Evolutionary conservation across 2,888 invertebrate species (phyloP), one percentile per base, ranked within the genome.

Genomic region (Drosophila paracracens): DNA sequence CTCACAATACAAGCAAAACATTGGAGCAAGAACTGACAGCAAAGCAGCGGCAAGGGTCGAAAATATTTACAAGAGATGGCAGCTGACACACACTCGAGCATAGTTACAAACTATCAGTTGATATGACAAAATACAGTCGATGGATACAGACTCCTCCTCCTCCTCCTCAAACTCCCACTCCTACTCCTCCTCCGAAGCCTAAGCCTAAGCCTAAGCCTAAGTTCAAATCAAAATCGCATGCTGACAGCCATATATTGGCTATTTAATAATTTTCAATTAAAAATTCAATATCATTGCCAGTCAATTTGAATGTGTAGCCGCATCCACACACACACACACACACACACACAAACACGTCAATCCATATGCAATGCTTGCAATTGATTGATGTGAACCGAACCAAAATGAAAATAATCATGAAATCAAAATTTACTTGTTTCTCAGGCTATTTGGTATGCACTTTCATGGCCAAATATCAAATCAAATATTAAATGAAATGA

Each of bases 31-130:
- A 65, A 67, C 71, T 67, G 76, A 68, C 65, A 81, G 76, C 68
- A 76, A 70, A 67, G 59, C 74, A 65, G 74, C 65, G 68, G 61
- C 74, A 77, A 74, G 77, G 74, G 74, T 81, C 74, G 65, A 66
- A 56, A 66, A 81, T 77, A 73, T 81, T 76, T 72, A 76, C 77
- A 76, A 67, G 52, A 70, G 71, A 35, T 67, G 81, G 59, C 77
- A 78, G 80, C 71, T 75, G 80, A 58, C 71, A 66, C 52, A 70
- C 53, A 51, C 66, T 58, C 43, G 56, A 62, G 50, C 70, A 63
- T 62, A 56, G 69, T 74, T 62, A 56, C 65, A 46, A 40, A 21
- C 63, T 70, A 33, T 54, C 43, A 25, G 33, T 40, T 51, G 54
- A 36, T 68, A 54, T 13, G 25, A 8, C 43, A 25, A 21, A 3